These are phyloP conservation scores for Spea bombifrons DNA, from an alignment of 2,113 vertebrate species.

Conservation along the genomic window DNA sequence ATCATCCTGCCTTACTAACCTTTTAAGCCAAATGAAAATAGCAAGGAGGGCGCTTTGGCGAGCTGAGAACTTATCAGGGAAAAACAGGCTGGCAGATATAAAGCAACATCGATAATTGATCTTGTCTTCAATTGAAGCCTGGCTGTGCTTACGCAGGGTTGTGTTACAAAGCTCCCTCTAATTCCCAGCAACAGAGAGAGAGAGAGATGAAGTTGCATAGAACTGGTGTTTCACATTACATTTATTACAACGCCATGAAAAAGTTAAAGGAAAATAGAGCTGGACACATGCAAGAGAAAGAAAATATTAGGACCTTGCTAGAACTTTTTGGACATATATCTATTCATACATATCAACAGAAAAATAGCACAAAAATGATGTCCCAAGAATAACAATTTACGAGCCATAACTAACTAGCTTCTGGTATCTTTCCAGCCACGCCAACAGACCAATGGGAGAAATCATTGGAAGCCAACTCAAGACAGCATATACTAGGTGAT, in stretches of 20 bases:
- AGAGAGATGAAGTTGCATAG: background rate
- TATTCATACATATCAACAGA: too few relatives aligned
- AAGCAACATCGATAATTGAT: conserved; percentile 28
- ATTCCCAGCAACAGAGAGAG: conserved; percentile 4
- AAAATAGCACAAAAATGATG: too few relatives aligned
- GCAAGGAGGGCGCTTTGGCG: conserved; percentile 14
- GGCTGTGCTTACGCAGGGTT: conserved; percentile 1
- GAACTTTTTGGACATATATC: too few relatives aligned
- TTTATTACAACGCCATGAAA: background rate
- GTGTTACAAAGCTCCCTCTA: conserved; percentile 8
- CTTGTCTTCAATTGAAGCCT: conserved; percentile 11
- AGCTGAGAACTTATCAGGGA: conserved; percentile 29
- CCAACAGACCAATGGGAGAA: too few relatives aligned
- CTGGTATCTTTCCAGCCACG: too few relatives aligned
- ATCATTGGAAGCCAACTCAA: too few relatives aligned
- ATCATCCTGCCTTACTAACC: conserved; percentile 30
- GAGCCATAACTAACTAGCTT: too few relatives aligned
- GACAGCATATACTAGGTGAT: too few relatives aligned
- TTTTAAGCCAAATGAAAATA: conserved; percentile 22
- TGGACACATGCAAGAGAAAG: too few relatives aligned
- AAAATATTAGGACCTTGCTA: too few relatives aligned
- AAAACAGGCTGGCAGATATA: conserved; percentile 17
- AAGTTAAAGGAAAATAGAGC: too few relatives aligned
- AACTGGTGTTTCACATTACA: background rate
- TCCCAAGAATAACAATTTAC: too few relatives aligned